phyloP scores from a whole-genome alignment of 1,140 invertebrate species.

The Heliconius congener region DNA sequence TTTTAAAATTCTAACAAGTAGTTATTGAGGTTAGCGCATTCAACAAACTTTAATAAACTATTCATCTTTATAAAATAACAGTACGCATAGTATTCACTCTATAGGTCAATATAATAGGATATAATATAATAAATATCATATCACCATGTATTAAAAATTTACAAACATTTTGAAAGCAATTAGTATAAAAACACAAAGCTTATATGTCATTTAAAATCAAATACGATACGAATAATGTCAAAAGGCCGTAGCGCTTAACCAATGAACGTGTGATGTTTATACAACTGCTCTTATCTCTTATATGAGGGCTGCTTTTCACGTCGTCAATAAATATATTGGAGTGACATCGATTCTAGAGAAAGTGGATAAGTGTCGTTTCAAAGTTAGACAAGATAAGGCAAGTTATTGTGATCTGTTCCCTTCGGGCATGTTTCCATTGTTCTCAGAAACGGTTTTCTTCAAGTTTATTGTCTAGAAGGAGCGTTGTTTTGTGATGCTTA shows the following conservation, averaged over 20 bases:
- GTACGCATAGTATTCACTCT: no score
- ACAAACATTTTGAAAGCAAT: no score
- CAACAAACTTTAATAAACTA: no score
- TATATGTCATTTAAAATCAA: neutral
- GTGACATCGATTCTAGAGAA: conserved; percentile 33
- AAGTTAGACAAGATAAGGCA: conserved; percentile 46
- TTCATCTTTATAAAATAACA: no score
- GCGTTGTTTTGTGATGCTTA: neutral
- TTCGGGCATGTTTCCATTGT: conserved; percentile 29
- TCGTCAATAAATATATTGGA: conserved; percentile 41
- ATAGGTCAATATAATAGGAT: no score
- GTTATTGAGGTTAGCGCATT: no score
- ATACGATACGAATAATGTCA: neutral
- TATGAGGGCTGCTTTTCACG: conserved; percentile 21
- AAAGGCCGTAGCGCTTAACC: neutral
- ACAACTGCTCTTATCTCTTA: conserved; percentile 1
- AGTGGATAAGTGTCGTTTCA: conserved; percentile 43
- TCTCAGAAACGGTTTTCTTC: neutral
- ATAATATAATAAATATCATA: no score
- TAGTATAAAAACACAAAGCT: neutral
- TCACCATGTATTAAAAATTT: no score
- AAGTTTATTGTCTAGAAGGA: neutral
- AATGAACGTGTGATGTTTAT: conserved; percentile 11
- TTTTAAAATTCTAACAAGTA: no score
- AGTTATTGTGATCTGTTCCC: conserved; percentile 40